Evolutionary conservation across 2,888 invertebrate genomes (phyloP).

Genomic region (Gordius sp.): DNA sequence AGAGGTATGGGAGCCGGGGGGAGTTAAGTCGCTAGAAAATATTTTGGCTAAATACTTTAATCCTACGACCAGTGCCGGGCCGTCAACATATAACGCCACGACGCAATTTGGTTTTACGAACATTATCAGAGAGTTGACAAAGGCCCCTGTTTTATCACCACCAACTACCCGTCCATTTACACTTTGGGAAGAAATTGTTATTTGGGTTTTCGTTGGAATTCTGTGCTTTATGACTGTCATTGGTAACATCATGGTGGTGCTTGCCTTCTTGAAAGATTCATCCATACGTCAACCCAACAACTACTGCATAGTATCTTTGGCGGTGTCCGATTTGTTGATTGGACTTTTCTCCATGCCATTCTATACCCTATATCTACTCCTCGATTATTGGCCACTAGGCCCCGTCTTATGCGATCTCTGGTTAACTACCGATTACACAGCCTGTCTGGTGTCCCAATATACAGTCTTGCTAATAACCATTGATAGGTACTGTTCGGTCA

Average conservation of each 20-base stretch:
- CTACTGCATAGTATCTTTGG: constrained; percentile 92
- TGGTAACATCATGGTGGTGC: constrained; percentile 73
- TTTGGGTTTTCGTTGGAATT: constrained; percentile 55
- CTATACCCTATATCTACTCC: constrained; percentile 81
- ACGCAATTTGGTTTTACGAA: too few species aligned
- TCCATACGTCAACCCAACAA: constrained; percentile 77
- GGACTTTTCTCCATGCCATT: constrained; percentile 95
- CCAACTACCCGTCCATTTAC: not conserved
- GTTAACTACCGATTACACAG: constrained; percentile 94
- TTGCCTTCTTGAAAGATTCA: constrained; percentile 75
- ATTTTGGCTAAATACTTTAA: too few species aligned
- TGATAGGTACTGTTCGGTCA: constrained; percentile 40
- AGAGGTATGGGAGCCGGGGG: too few species aligned
- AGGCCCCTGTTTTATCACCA: too few species aligned
- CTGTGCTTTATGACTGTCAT: constrained; percentile 71
- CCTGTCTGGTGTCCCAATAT: constrained; percentile 91
- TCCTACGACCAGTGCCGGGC: too few species aligned
- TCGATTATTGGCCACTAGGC: constrained; percentile 86
- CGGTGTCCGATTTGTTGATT: constrained; percentile 82
- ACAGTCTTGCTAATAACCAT: constrained; percentile 92
- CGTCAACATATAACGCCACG: too few species aligned
- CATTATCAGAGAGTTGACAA: too few species aligned
- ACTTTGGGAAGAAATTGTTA: constrained; percentile 54
- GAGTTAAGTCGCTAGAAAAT: too few species aligned
- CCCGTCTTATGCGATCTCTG: constrained; percentile 82